Base-by-base conservation (phyloP, 2,888 invertebrate genomes). In the Pinctada fucata region DNA sequence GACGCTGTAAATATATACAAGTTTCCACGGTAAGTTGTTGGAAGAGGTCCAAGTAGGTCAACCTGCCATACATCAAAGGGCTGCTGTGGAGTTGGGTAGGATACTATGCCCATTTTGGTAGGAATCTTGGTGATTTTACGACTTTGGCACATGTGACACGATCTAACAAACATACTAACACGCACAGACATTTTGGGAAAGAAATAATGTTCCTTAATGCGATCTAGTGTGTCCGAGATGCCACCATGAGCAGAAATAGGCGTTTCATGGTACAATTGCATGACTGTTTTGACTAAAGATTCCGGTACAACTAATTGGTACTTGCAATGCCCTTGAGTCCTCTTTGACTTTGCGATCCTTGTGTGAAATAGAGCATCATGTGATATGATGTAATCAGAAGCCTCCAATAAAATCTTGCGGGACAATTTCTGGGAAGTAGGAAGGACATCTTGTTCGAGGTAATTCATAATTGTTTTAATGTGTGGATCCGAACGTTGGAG, bases 161-260 rank as follows among this genome's bases (percentile, higher is more conserved):
- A 82, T 3, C 50, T 67, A 1, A 80, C 82, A 76, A 79, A 82
- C 10, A 78, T 79, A 48, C 63, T 48, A 3, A 82, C 75, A 8
- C 75, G 49, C 63, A 10, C 49, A 4, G 75, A 66, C 68, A 82
- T 45, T 48, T 71, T 49, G 1, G 65, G 48, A 63, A 79, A 81
- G 63, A 50, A 81, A 64, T 76, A 83, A 31, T 78, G 65, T 77
- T 83, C 76, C 47, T 52, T 74, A 31, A 79, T 31, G 63, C 74
- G 70, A 58, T 79, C 79, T 8, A 83, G 47, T 1, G 79, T 83
- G 50, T 83, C 79, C 50, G 78, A 71, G n/a, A 83, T 81, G 65
- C 80, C 80, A 72, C 76, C 78, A 77, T 83, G 81, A 47, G 69
- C 83, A 13, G 63, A 75, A 10, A 78, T 8, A 6, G 79, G 76